A percentile compares a stretch with the other conserved stretches of the same genome.
These are phyloP conservation scores for Epirrhoe tristata DNA, from an alignment of 2,888 invertebrate genomes.

Conservation along the genomic window DNA sequence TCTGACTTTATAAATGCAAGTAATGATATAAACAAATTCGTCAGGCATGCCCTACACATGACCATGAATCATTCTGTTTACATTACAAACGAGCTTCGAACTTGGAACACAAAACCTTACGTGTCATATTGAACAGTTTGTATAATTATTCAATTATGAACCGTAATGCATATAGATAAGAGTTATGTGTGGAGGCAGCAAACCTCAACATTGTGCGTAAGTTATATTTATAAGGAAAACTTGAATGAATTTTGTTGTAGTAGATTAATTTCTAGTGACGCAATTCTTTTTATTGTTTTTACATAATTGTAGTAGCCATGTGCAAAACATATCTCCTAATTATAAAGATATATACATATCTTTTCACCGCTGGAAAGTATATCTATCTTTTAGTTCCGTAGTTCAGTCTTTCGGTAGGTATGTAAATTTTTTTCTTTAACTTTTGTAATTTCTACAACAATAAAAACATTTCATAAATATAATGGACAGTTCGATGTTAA, in stretches of 20 bases:
- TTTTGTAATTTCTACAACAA: no score
- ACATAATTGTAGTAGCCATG: no score
- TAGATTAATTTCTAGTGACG: conserved; percentile 4
- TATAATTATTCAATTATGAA: conserved; percentile 40
- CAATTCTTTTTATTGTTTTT: no score
- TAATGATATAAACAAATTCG: not conserved
- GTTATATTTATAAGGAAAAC: not conserved
- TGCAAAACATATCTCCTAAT: no score
- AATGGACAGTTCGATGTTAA: no score
- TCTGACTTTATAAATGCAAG: not conserved
- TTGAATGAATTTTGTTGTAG: not conserved
- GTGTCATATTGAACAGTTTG: not conserved
- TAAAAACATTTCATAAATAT: no score
- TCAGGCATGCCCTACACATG: conserved; percentile 27
- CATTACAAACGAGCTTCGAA: conserved; percentile 22
- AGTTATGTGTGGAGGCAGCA: conserved; percentile 52
- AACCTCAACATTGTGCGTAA: conserved; percentile 56
- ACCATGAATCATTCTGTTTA: conserved; percentile 44
- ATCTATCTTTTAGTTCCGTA: no score
- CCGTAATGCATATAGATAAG: conserved; percentile 45
- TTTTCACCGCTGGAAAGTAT: no score
- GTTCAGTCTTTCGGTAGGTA: no score
- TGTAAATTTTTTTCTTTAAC: no score
- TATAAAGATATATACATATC: no score
- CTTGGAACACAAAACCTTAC: conserved; percentile 67